Evolutionary conservation across 2,113 vertebrate species (phyloP).

Genomic region (Poeciliopsis retropinna): DNA sequence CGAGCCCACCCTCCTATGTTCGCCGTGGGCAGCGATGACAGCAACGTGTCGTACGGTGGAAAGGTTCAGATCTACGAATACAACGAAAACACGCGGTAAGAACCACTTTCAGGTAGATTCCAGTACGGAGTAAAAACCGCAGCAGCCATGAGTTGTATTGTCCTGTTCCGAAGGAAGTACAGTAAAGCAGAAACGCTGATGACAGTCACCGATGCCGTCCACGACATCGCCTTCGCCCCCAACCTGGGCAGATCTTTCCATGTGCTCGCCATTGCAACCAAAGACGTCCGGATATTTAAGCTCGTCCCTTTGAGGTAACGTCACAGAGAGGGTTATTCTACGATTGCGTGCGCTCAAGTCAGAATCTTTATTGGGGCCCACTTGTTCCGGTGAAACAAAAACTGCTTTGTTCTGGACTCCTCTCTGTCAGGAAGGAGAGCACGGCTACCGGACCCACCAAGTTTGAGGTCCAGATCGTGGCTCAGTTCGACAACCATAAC

Average conservation of each 20-base stretch:
- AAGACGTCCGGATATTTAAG: constrained; percentile 97
- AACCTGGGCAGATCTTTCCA: constrained; percentile 97
- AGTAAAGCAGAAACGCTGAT: constrained; percentile 95
- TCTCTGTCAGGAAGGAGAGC: constrained; percentile 86
- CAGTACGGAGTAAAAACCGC: neutral
- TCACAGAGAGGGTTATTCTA: neutral
- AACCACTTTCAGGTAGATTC: neutral
- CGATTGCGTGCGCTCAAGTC: too few species aligned
- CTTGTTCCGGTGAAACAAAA: neutral
- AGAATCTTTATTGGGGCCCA: too few species aligned
- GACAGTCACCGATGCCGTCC: constrained; percentile 95
- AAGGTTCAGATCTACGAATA: constrained; percentile 99
- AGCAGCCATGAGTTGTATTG: constrained; percentile 9
- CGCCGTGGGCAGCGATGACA: constrained; percentile 96
- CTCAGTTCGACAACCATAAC: constrained; percentile 97
- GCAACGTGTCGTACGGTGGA: constrained; percentile 87
- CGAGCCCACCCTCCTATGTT: constrained; percentile 96
- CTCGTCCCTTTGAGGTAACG: constrained; percentile 91
- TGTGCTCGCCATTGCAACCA: constrained; percentile 94
- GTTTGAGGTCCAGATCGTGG: constrained; percentile 94
- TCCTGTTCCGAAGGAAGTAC: constrained; percentile 85
- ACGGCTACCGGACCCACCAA: constrained; percentile 89
- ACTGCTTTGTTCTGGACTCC: neutral
- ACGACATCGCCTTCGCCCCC: constrained; percentile 96
- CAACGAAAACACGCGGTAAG: constrained; percentile 95